A percentile compares a stretch with the other conserved stretches of the same genome.
Evolutionary conservation across 2,888 invertebrate genomes (phyloP).

Genomic region (Papilio protenor): DNA sequence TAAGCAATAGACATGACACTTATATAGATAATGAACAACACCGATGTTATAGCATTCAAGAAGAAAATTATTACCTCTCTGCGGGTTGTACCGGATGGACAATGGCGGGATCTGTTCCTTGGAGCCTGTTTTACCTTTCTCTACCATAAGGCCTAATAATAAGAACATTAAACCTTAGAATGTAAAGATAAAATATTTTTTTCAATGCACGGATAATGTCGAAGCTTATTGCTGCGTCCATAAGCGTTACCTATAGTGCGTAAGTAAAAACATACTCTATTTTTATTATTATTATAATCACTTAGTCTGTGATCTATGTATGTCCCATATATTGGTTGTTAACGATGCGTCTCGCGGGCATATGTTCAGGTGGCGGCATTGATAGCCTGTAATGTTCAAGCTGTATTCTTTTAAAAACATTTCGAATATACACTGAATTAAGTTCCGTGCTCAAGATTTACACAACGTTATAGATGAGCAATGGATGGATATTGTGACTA

Average conservation of each 20-base stretch:
- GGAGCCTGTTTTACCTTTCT: too few relatives aligned
- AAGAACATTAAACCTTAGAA: too few relatives aligned
- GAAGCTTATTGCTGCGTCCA: too few relatives aligned
- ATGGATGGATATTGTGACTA: too few relatives aligned
- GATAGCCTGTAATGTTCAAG: conserved; percentile 12
- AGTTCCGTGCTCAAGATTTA: background rate
- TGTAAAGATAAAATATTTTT: too few relatives aligned
- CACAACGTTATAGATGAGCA: too few relatives aligned
- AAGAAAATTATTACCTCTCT: too few relatives aligned
- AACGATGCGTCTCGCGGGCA: conserved; percentile 57
- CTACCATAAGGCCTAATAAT: too few relatives aligned
- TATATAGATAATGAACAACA: background rate
- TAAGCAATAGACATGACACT: conserved; percentile 29
- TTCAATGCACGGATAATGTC: too few relatives aligned
- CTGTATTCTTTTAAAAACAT: conserved; percentile 12
- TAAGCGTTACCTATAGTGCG: too few relatives aligned
- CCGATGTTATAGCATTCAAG: background rate
- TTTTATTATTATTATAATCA: too few relatives aligned
- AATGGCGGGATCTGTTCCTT: background rate
- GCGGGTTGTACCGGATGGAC: background rate
- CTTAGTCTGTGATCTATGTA: conserved; percentile 47
- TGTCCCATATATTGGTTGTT: conserved; percentile 55
- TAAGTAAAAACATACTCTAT: too few relatives aligned
- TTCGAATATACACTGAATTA: conserved; percentile 9
- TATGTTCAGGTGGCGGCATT: conserved; percentile 53